Conservation (phyloP, 1,140 invertebrate species). For the Sesamia nonagrioides region DNA sequence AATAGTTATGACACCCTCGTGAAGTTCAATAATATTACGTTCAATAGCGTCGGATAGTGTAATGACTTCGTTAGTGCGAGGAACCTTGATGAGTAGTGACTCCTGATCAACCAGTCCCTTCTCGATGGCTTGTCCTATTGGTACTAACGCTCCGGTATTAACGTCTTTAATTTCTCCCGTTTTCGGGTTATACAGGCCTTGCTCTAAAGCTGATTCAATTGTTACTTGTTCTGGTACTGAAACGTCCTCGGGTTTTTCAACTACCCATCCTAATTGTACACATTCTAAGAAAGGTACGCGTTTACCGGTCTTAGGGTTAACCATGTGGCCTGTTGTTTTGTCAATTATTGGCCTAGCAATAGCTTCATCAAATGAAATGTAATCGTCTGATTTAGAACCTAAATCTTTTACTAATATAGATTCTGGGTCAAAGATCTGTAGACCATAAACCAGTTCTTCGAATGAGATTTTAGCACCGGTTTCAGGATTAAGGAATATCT, state of each 20-base stretch:
- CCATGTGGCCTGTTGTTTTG: conserved; percentile 92
- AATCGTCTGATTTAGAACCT: conserved; percentile 89
- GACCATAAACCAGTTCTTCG: conserved; percentile 92
- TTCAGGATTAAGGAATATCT: conserved; percentile 93
- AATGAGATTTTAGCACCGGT: conserved; percentile 92
- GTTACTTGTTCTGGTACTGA: conserved; percentile 84
- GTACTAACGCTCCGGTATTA: conserved; percentile 88
- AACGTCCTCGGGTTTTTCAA: conserved; percentile 88
- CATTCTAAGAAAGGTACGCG: conserved; percentile 95
- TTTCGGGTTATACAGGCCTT: conserved; percentile 89
- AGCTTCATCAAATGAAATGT: conserved; percentile 92
- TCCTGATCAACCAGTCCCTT: conserved; percentile 92
- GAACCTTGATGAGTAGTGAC: conserved; percentile 91
- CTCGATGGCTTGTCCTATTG: conserved; percentile 91
- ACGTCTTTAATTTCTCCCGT: conserved; percentile 90
- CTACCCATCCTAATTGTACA: conserved; percentile 91
- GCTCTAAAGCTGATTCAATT: conserved; percentile 90
- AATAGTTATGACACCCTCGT: conserved; percentile 91
- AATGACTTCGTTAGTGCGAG: conserved; percentile 91
- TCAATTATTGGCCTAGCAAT: conserved; percentile 92
- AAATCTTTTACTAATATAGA: conserved; percentile 93
- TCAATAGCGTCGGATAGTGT: conserved; percentile 93
- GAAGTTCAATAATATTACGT: conserved; percentile 92
- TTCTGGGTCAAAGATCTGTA: conserved; percentile 92
- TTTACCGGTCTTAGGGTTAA: conserved; percentile 94